Percentiles rank a stretch among this genome's conserved stretches.
These are phyloP conservation scores for Petrolisthes cinctipes DNA, from an alignment of 2,888 invertebrate species.

Conservation along the genomic window DNA sequence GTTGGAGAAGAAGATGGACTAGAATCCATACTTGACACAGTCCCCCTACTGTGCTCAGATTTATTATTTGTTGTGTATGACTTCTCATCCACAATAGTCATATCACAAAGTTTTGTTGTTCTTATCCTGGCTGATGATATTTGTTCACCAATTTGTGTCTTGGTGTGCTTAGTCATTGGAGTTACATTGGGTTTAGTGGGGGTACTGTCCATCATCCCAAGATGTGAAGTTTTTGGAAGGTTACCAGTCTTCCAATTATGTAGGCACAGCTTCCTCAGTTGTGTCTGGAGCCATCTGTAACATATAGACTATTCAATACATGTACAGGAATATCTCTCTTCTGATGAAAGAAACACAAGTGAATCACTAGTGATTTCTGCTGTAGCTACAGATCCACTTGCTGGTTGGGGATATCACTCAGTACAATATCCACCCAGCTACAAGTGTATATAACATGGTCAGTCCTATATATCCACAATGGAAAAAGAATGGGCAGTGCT, in stretches of 20 bases:
- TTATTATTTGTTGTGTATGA: slow-evolving; percentile 1
- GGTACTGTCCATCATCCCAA: background rate
- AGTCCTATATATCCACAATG: too few species aligned
- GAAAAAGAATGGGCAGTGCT: too few species aligned
- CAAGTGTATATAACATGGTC: too few species aligned
- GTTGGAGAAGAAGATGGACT: slow-evolving; percentile 3
- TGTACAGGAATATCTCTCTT: too few species aligned
- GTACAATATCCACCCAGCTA: too few species aligned
- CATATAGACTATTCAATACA: background rate
- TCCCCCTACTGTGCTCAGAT: slow-evolving; percentile 10
- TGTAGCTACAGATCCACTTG: too few species aligned
- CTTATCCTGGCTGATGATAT: slow-evolving; percentile 1
- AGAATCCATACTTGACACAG: slow-evolving; percentile 11
- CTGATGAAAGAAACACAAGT: too few species aligned
- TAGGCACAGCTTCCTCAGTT: slow-evolving; percentile 55
- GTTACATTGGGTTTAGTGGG: background rate
- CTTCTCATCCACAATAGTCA: slow-evolving; percentile 49
- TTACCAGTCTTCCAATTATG: slow-evolving; percentile 59
- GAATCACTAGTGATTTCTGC: too few species aligned
- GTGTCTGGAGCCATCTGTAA: slow-evolving; percentile 60
- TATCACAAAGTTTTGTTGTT: slow-evolving; percentile 22
- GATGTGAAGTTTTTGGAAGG: slow-evolving; percentile 41
- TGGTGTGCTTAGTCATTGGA: background rate
- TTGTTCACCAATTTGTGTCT: background rate
- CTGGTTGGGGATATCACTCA: too few species aligned